phyloP scores from a whole-genome alignment of 2,113 vertebrate species.

The Rhodinocichla rosea region DNA sequence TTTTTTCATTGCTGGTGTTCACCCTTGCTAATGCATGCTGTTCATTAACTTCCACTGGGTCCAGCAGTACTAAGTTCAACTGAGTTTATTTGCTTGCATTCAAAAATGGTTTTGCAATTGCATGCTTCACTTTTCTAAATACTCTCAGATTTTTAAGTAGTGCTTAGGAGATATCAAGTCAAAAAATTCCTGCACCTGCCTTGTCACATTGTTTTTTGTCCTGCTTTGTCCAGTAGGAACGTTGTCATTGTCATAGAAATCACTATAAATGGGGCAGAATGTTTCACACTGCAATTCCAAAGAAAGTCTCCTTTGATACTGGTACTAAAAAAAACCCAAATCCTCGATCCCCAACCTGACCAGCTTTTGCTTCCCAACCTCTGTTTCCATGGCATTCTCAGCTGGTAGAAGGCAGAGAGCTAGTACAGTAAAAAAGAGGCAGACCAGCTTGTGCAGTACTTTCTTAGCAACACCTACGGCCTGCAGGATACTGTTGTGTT shows the following conservation, averaged over 20 bases:
- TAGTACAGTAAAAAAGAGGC: conserved; percentile 10
- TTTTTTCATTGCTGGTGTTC: not conserved
- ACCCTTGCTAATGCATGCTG: not conserved
- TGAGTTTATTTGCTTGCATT: not conserved
- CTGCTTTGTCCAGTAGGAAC: not conserved
- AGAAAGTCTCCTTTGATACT: conserved; percentile 30
- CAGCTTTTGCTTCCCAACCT: conserved; percentile 42
- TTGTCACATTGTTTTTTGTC: not conserved
- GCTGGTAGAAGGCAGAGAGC: conserved; percentile 35
- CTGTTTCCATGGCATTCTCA: conserved; percentile 50
- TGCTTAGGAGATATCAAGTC: not conserved
- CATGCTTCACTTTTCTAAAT: not conserved
- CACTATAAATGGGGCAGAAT: not conserved
- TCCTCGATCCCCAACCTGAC: not conserved
- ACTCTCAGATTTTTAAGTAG: not conserved
- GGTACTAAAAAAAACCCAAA: conserved; percentile 13
- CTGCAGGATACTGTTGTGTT: conserved; percentile 8
- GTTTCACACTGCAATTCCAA: conserved; percentile 5
- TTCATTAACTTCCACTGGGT: not conserved
- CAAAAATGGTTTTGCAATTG: not conserved
- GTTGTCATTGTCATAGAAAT: not conserved
- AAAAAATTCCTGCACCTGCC: not conserved
- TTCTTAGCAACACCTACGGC: conserved; percentile 52
- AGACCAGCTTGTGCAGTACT: conserved; percentile 27
- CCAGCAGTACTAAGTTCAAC: not conserved